Conservation (phyloP, 2,888 invertebrate species). For the Incurvaria masculella region DNA sequence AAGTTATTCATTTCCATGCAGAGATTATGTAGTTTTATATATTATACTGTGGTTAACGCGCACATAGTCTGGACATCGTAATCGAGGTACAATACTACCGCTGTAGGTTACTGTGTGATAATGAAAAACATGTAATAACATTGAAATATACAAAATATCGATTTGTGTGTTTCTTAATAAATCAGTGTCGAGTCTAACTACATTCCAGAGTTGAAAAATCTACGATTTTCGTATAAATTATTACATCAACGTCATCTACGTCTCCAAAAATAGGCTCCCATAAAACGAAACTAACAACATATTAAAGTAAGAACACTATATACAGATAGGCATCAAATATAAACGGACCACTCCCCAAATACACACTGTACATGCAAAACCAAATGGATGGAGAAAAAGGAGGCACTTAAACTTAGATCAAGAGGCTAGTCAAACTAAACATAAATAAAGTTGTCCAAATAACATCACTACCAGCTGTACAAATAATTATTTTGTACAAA, state of each 20-base stretch:
- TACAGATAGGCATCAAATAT: background rate
- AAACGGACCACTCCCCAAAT: background rate
- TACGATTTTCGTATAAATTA: background rate
- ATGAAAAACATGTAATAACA: no score
- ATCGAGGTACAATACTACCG: no score
- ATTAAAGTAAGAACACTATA: background rate
- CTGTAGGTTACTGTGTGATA: no score
- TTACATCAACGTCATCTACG: background rate
- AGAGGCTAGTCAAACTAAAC: background rate
- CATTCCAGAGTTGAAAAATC: no score
- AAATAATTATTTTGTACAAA: background rate
- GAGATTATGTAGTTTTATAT: no score
- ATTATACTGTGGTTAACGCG: no score
- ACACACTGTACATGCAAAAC: background rate
- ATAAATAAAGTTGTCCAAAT: background rate
- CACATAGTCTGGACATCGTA: no score
- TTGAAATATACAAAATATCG: no score
- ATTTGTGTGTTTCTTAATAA: no score
- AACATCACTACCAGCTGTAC: background rate
- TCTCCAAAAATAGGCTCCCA: background rate
- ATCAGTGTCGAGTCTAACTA: no score
- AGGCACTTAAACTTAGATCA: background rate
- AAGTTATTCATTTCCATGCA: no score
- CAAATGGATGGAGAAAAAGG: no score
- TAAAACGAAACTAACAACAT: background rate